phyloP scores from a whole-genome alignment of 2,888 invertebrate species.

The Drosophila macrospina region DNA sequence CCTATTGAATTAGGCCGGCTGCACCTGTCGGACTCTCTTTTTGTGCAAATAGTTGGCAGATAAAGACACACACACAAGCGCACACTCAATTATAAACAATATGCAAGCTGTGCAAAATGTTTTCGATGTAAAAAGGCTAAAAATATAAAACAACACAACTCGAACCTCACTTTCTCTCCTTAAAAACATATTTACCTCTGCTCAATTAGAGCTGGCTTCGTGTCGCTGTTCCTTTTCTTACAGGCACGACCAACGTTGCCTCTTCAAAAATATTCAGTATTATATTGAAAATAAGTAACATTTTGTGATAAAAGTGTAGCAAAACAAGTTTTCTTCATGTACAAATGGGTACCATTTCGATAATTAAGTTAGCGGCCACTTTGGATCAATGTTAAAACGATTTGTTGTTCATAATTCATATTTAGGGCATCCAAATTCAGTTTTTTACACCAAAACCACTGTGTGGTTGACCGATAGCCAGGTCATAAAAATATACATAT shows the following conservation, averaged over 20 bases:
- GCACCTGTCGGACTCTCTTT: conserved; percentile 66
- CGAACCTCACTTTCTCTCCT: conserved; percentile 66
- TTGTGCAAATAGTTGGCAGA: conserved; percentile 62
- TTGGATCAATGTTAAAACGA: no score
- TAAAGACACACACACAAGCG: conserved; percentile 8
- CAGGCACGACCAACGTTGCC: background rate
- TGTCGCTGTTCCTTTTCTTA: background rate
- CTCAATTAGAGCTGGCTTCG: conserved; percentile 30
- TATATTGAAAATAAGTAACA: background rate
- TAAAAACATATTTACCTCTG: conserved; percentile 64
- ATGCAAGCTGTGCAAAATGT: conserved; percentile 73
- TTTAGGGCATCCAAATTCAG: no score
- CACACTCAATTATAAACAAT: conserved; percentile 48
- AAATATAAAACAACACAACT: conserved; percentile 45
- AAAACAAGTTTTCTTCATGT: no score
- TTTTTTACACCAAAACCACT: no score
- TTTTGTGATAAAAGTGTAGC: no score
- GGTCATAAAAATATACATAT: no score
- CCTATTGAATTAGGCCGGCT: conserved; percentile 63
- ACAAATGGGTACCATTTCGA: no score
- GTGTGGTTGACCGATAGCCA: no score
- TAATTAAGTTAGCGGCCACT: no score
- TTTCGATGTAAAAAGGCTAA: conserved; percentile 45
- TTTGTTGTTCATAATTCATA: no score
- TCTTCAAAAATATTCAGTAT: no score